Evolutionary conservation across 2,797 vertebrate species (phyloP).

Genomic region (Onychomys torridus): DNA sequence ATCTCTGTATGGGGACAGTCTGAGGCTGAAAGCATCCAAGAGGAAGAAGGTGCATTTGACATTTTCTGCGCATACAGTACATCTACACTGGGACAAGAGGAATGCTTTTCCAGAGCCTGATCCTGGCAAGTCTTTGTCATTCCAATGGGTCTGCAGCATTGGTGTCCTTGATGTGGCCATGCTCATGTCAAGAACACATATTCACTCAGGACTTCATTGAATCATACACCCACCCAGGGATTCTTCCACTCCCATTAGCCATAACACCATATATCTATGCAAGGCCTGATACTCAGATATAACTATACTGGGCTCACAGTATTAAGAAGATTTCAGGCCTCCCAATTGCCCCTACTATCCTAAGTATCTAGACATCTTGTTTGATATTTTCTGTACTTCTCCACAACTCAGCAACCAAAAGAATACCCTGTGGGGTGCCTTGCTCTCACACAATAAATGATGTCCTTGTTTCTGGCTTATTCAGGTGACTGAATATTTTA

Average conservation of each 20-base stretch:
- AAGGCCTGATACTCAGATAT: neutral
- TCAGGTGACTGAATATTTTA: neutral
- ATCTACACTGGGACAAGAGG: neutral
- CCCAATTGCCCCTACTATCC: neutral
- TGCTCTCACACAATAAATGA: neutral
- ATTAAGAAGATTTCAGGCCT: neutral
- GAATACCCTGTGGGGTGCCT: neutral
- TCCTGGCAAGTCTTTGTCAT: neutral
- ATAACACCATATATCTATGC: neutral
- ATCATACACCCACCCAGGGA: neutral
- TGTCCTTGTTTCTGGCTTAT: neutral
- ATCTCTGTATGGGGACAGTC: neutral
- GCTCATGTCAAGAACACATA: neutral
- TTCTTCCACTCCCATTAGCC: neutral
- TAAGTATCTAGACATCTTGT: neutral
- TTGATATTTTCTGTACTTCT: neutral
- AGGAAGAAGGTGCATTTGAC: neutral
- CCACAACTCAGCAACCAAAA: neutral
- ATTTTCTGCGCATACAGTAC: neutral
- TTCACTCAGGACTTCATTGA: neutral
- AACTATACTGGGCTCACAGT: neutral
- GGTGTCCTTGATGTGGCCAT: neutral
- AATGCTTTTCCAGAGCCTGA: neutral
- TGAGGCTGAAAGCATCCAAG: neutral
- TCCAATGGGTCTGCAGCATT: neutral